phyloP scores from a whole-genome alignment of 2,888 invertebrate genomes.

The Pseudoips prasinana region DNA sequence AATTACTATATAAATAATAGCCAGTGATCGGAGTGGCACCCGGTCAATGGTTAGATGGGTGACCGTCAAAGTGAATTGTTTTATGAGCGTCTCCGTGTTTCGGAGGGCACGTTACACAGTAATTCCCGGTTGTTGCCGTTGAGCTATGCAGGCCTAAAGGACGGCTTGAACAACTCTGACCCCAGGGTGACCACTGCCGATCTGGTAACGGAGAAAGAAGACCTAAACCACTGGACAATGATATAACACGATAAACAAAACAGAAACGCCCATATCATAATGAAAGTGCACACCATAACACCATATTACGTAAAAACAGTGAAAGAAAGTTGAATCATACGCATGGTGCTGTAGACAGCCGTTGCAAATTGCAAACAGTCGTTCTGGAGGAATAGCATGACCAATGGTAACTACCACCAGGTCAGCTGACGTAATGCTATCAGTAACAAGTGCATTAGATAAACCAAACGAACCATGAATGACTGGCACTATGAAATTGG shows the following conservation, averaged over 20 bases:
- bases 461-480: slow-evolving; percentile 59
- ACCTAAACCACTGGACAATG: too few species aligned
- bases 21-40: too few species aligned
- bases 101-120: too few species aligned
- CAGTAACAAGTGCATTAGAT: slow-evolving; percentile 56
- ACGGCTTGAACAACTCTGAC: too few species aligned
- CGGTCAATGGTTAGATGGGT: too few species aligned
- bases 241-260: not conserved
- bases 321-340: slow-evolving; percentile 42
- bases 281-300: slow-evolving; percentile 23
- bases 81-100: too few species aligned
- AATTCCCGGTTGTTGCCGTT: too few species aligned
- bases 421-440: slow-evolving; percentile 46
- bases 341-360: slow-evolving; percentile 36
- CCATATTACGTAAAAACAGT: slow-evolving; percentile 45
- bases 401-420: slow-evolving; percentile 42
- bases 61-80: too few species aligned
- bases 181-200: too few species aligned
- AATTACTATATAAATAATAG: too few species aligned
- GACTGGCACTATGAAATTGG: slow-evolving; percentile 51
- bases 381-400: slow-evolving; percentile 42
- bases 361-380: slow-evolving; percentile 50
- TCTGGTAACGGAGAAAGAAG: too few species aligned
- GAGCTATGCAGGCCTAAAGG: too few species aligned
- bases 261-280: slow-evolving; percentile 19